A percentile compares a stretch with the other conserved stretches of the same genome.
phyloP scores from a whole-genome alignment of 1,140 invertebrate species.

The Tachypleus tridentatus region DNA sequence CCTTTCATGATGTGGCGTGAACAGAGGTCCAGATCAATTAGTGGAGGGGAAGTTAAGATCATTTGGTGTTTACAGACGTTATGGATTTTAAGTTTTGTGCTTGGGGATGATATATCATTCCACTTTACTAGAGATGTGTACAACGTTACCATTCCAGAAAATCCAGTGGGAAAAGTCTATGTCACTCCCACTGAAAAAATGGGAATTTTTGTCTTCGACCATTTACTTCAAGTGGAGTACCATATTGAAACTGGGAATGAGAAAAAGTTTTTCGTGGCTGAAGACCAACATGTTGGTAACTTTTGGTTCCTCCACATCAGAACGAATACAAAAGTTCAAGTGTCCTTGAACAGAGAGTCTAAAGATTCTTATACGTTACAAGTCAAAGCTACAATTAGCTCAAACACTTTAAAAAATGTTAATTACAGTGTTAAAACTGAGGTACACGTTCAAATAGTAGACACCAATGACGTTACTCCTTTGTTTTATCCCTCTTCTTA shows the following conservation, averaged over 20 bases:
- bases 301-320: slow-evolving; percentile 83
- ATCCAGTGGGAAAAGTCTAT: slow-evolving; percentile 74
- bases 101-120: no score
- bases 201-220: slow-evolving; percentile 44
- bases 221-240: slow-evolving; percentile 47
- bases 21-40: no score
- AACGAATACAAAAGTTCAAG: slow-evolving; percentile 61
- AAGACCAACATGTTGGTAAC: slow-evolving; percentile 65
- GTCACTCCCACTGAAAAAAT: slow-evolving; percentile 50
- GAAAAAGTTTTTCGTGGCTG: slow-evolving; percentile 84
- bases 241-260: slow-evolving; percentile 71
- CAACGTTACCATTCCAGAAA: slow-evolving; percentile 85
- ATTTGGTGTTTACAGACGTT: no score
- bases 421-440: slow-evolving; percentile 36
- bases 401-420: slow-evolving; percentile 4
- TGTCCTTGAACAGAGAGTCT: slow-evolving; percentile 73
- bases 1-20: no score
- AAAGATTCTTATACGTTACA: slow-evolving; percentile 67
- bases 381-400: slow-evolving; percentile 51
- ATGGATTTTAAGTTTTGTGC: no score
- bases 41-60: no score
- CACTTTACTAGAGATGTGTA: slow-evolving; percentile 39
- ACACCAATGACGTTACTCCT: slow-evolving; percentile 84
- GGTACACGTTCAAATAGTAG: slow-evolving; percentile 65
- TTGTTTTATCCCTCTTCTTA: slow-evolving; percentile 69